These are phyloP conservation scores for Astropecten irregularis DNA, from an alignment of 53 echinoderm and acorn worm genomes.

Conservation along the genomic window DNA sequence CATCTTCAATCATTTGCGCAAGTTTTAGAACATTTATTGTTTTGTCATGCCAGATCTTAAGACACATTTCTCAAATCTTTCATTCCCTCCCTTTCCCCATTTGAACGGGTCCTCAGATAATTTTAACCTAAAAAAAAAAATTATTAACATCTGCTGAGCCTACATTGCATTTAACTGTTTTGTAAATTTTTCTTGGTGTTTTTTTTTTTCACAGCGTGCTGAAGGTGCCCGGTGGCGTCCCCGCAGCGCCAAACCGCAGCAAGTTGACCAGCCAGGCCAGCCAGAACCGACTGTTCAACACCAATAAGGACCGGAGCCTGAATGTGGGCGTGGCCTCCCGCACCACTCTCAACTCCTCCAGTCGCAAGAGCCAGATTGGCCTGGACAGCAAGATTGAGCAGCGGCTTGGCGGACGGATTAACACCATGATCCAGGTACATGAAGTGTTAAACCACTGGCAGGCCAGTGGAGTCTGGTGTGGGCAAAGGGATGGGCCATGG, in stretches of 20 bases:
- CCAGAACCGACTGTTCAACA: constrained; percentile 62
- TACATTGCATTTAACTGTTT: background rate
- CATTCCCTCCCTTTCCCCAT: no score
- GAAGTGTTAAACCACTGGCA: background rate
- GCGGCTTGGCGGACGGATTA: constrained; percentile 55
- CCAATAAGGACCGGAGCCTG: constrained; percentile 66
- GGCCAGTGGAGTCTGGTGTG: background rate
- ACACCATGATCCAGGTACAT: constrained; percentile 53
- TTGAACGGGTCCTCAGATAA: no score
- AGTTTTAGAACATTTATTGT: no score
- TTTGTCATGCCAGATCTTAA: no score
- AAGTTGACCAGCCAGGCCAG: constrained; percentile 68
- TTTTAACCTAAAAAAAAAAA: background rate
- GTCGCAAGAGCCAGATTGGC: constrained; percentile 75
- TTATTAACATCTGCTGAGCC: background rate
- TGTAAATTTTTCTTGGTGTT: background rate
- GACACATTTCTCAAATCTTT: no score
- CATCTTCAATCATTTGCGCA: no score
- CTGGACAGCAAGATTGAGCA: constrained; percentile 83
- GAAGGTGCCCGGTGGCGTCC: constrained; percentile 59
- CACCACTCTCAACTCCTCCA: constrained; percentile 85
- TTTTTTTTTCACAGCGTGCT: constrained; percentile 7
- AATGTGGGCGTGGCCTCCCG: constrained; percentile 75
- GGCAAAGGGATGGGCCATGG: no score
- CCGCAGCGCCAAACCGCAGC: constrained; percentile 60